Evolutionary conservation across 2,113 vertebrate species (phyloP).

Genomic region (Laticauda laticaudata): DNA sequence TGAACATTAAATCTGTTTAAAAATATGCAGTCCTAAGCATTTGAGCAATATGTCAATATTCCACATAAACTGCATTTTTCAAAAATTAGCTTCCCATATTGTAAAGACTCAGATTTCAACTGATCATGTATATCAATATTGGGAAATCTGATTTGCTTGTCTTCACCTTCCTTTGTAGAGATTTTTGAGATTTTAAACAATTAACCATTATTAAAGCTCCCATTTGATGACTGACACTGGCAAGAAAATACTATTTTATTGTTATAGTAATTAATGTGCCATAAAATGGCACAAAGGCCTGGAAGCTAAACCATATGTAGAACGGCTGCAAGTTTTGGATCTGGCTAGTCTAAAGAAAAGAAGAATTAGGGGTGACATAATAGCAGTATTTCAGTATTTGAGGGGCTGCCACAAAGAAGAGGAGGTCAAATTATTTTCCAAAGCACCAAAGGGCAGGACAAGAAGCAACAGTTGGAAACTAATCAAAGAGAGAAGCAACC

Average conservation of each 20-base stretch:
- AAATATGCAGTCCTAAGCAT: neutral
- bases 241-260: slow-evolving; percentile 7
- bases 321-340: no score
- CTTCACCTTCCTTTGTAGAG: neutral
- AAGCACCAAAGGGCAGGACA: no score
- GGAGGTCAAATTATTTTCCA: no score
- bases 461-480: no score
- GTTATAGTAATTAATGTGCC: slow-evolving; percentile 22
- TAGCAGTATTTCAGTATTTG: no score
- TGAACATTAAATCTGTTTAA: neutral
- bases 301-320: no score
- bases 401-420: no score
- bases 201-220: neutral
- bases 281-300: slow-evolving; percentile 33
- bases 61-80: neutral
- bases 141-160: neutral
- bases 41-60: neutral
- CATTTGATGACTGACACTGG: neutral
- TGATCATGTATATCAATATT: neutral
- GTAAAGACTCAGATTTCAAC: neutral
- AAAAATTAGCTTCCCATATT: neutral
- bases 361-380: no score
- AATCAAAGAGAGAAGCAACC: no score
- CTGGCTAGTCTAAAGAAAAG: no score
- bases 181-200: neutral